Conservation (phyloP, 2,888 invertebrate species). For the Diarsia dahlii region DNA sequence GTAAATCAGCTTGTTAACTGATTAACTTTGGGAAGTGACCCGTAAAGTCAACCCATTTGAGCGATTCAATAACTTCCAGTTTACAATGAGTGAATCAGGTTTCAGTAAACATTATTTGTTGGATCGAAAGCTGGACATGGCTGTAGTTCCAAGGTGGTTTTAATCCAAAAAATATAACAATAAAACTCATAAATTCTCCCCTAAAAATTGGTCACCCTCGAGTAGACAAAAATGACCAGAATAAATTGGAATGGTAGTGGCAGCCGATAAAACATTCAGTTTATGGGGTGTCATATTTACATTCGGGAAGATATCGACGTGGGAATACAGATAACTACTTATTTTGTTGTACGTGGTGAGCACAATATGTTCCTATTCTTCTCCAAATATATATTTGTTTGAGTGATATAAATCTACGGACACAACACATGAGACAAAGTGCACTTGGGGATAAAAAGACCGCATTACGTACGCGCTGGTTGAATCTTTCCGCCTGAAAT, state of each 20-base stretch:
- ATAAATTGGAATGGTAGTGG: conserved; percentile 90
- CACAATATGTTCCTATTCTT: conserved; percentile 75
- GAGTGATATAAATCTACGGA: conserved; percentile 51
- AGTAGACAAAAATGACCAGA: conserved; percentile 90
- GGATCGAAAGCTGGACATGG: conserved; percentile 62
- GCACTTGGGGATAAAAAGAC: conserved; percentile 41
- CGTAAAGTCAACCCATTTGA: conserved; percentile 49
- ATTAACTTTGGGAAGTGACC: conserved; percentile 53
- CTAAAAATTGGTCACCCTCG: conserved; percentile 89
- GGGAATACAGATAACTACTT: conserved; percentile 84
- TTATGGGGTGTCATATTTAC: conserved; percentile 91
- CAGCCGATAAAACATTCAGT: conserved; percentile 90
- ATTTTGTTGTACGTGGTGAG: conserved; percentile 66
- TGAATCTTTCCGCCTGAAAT: conserved; percentile 56
- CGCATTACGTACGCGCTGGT: conserved; percentile 46
- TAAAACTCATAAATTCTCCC: conserved; percentile 86
- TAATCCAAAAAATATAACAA: conserved; percentile 82
- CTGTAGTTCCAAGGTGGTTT: conserved; percentile 76
- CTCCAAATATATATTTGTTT: conserved; percentile 46
- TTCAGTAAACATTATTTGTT: conserved; percentile 60
- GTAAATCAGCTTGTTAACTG: conserved; percentile 56
- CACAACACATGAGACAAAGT: conserved; percentile 45
- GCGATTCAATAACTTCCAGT: conserved; percentile 52
- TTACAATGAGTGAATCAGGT: conserved; percentile 54
- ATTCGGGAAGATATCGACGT: conserved; percentile 86